These are phyloP conservation scores for Ormyrus labotus DNA, from an alignment of 2,888 invertebrate species.

Conservation along the genomic window DNA sequence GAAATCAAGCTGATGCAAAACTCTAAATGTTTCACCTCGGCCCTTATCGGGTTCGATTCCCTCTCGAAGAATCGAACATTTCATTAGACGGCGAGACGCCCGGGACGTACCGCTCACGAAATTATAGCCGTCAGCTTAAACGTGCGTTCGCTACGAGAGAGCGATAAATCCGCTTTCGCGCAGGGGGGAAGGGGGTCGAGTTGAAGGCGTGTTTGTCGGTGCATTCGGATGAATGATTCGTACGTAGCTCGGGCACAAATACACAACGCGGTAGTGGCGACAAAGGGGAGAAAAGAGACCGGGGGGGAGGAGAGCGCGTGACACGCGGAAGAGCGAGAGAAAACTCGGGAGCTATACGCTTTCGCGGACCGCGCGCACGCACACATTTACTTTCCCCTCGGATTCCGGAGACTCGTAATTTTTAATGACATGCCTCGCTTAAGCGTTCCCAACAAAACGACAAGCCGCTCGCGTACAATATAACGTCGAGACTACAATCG, in stretches of 20 bases:
- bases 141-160: background rate
- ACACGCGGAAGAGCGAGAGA: background rate
- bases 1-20: no score
- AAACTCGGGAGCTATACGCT: background rate
- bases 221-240: conserved; percentile 42
- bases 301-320: background rate
- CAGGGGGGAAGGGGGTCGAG: no score
- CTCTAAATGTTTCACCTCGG: no score
- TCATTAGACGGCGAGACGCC: no score
- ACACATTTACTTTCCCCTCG: conserved; percentile 27
- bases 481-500: conserved; percentile 42
- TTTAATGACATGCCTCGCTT: conserved; percentile 64
- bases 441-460: conserved; percentile 57
- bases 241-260: conserved; percentile 6
- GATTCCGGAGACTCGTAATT: conserved; percentile 63
- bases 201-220: conserved; percentile 20
- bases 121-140: background rate
- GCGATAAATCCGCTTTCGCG: background rate
- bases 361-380: background rate
- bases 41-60: no score
- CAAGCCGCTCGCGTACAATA: conserved; percentile 39
- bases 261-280: conserved; percentile 1
- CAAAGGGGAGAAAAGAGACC: conserved; percentile 13
- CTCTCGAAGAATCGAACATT: no score
- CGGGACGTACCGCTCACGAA: background rate